Conservation (phyloP, 2,113 vertebrate species). For the Sclerurus mexicanus region DNA sequence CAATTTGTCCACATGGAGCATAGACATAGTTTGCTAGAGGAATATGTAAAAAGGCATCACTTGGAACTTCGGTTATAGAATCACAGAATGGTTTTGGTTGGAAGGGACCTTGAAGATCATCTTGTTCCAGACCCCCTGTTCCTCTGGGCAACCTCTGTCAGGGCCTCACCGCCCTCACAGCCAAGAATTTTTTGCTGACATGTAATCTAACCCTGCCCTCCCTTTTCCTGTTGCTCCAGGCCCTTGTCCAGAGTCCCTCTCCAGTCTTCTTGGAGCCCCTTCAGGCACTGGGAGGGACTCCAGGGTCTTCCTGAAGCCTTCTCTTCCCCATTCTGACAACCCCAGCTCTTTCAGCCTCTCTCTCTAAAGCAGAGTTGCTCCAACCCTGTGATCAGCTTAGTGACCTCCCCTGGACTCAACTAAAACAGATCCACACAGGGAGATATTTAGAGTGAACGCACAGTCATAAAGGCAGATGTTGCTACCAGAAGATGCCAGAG, state of each 20-base stretch:
- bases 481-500: background rate
- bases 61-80: background rate
- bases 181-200: background rate
- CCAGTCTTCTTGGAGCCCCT: background rate
- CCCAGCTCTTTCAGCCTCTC: background rate
- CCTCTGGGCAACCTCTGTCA: background rate
- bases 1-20: background rate
- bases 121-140: background rate
- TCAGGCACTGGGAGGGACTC: background rate
- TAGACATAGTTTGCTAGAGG: background rate
- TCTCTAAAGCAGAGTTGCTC: background rate
- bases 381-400: background rate
- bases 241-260: background rate
- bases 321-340: background rate
- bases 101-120: background rate
- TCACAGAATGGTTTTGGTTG: background rate
- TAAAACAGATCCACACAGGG: too few relatives aligned
- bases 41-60: background rate
- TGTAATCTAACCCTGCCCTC: background rate
- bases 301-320: background rate
- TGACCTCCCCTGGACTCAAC: background rate
- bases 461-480: background rate
- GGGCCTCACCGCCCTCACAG: background rate
- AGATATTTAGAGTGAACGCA: background rate
- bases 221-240: background rate